Base-by-base conservation (phyloP, 1,140 invertebrate species). In the Pseudomyrmex pallidus region DNA sequence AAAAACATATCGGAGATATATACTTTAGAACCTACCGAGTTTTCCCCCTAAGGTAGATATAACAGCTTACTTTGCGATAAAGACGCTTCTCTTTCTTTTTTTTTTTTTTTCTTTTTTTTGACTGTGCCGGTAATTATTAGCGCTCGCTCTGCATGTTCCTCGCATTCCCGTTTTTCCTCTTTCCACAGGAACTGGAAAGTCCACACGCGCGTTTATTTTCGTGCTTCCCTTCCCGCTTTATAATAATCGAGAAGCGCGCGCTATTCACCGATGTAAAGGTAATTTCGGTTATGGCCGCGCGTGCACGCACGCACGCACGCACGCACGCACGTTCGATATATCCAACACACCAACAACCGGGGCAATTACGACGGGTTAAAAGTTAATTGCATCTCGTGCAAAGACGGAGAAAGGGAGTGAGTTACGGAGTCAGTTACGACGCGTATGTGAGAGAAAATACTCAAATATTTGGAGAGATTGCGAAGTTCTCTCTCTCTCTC, bases 311-410 rank as follows among this genome's bases (percentile, higher is more conserved):
- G 54, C 77, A 22, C 44, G 78, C 78, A 54, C 20, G 82, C 62
- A 76, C 70, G 9, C 48, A 44, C 13, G 22, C 50, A 68, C 46
- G 82, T 50, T 13, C 12, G 48, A 50, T 50, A 84, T 68, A 78
- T 78, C 57, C 82, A 62, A 68, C 74, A 74, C 74, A 74, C 62
- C 67, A 77, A 83, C 22, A 56, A 67, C 46, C 54, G 17, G 59
- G 25, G 77, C 82, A 86, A 90, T 90, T 89, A 90, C 74, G 66
- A 70, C 54, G 85, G 85, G 89, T 88, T 87, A 88, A 90, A 90
- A 87, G 89, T 87, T 89, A 89, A 90, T 90, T 90, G 87, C 85
- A 59, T 57, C 83, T 54, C 20, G 52, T 0, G 22, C 10, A 25
- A 35, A 13, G 20, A 9, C 4, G n/a, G 25, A 35, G 59, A 22